Conservation (phyloP, 2,888 invertebrate genomes). For the Dryobota labecula region DNA sequence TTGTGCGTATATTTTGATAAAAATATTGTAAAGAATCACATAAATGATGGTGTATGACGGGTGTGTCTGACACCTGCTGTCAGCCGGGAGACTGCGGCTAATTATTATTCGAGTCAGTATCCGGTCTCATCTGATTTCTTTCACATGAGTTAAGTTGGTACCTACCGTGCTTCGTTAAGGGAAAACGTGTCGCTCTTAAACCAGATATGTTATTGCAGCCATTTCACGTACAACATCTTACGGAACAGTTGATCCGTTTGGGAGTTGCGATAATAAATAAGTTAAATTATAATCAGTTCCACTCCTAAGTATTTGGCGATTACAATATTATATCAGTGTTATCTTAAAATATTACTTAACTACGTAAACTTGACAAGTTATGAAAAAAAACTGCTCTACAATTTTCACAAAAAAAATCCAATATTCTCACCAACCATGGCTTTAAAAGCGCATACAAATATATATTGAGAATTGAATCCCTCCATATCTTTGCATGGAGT, state of each 20-base stretch:
- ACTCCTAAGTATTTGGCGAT: not conserved
- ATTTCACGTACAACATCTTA: not conserved
- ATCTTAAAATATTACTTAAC: not conserved
- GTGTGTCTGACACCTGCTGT: constrained; percentile 48
- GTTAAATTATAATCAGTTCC: not conserved
- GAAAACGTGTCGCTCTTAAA: constrained; percentile 30
- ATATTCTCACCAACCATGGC: not conserved
- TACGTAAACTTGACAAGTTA: not conserved
- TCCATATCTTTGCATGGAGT: constrained; percentile 9
- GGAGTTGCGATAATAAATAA: not conserved
- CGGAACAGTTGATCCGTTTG: not conserved
- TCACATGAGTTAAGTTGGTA: constrained; percentile 13
- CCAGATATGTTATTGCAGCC: constrained; percentile 26
- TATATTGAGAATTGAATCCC: not conserved
- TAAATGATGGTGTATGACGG: constrained; percentile 25
- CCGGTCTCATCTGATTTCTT: constrained; percentile 39
- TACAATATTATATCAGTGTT: too few relatives aligned
- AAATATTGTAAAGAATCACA: constrained; percentile 35
- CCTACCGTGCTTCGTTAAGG: constrained; percentile 33
- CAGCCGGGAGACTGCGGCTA: constrained; percentile 27
- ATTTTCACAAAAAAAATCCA: not conserved
- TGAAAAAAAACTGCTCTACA: not conserved
- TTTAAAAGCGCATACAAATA: not conserved
- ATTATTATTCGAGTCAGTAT: constrained; percentile 40
- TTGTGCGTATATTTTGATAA: constrained; percentile 51